Percentiles rank a stretch among this genome's conserved stretches.
phyloP scores from a whole-genome alignment of 2,888 invertebrate genomes.

The Lysandra bellargus region DNA sequence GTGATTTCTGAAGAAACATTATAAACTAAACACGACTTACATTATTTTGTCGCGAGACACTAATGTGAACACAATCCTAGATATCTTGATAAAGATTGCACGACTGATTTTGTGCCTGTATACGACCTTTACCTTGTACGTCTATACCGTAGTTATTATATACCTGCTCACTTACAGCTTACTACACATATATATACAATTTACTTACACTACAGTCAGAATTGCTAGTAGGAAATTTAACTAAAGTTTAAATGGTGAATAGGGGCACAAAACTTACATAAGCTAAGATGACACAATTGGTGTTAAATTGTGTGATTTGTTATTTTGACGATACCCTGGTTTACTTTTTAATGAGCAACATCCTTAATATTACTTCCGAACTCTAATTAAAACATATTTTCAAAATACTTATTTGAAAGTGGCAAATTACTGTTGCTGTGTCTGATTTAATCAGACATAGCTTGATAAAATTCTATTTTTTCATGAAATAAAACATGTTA shows the following conservation, averaged over 20 bases:
- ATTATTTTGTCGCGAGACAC: not conserved
- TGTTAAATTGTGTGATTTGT: not conserved
- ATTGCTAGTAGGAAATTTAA: too few species aligned
- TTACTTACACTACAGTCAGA: too few species aligned
- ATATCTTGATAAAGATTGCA: slow-evolving; percentile 58
- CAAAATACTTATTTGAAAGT: too few species aligned
- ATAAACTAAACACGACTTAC: not conserved
- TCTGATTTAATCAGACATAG: too few species aligned
- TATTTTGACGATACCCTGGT: not conserved
- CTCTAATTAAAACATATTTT: too few species aligned
- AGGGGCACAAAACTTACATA: too few species aligned
- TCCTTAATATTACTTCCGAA: too few species aligned
- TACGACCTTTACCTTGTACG: slow-evolving; percentile 48
- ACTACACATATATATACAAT: too few species aligned
- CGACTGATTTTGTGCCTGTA: slow-evolving; percentile 54
- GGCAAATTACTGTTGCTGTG: too few species aligned
- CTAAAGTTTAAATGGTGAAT: too few species aligned
- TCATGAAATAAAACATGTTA: too few species aligned
- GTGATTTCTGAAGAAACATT: not conserved
- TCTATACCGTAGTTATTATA: slow-evolving; percentile 24
- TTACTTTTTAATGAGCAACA: not conserved
- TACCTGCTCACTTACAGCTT: not conserved
- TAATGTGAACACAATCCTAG: slow-evolving; percentile 39
- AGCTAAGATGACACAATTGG: not conserved
- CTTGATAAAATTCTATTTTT: too few species aligned